Base-by-base conservation (phyloP, 2,888 invertebrate genomes). In the Andrena trimmerana region DNA sequence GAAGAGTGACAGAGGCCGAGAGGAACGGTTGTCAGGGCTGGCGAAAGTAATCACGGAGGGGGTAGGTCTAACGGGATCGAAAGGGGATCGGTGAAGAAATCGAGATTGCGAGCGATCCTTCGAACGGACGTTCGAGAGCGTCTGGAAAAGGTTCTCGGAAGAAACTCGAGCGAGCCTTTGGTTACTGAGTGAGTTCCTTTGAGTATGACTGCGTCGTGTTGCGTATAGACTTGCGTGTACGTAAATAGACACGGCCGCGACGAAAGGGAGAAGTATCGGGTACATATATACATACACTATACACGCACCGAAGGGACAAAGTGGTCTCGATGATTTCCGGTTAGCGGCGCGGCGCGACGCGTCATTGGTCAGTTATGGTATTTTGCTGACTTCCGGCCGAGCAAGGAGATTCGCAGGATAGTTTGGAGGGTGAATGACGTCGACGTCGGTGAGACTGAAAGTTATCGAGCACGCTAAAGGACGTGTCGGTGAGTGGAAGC, bases 91-190 rank as follows among this genome's bases (percentile, higher is more conserved):
- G 59, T 4, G 59, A 4, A 16, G 27, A 16, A 78, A 77, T 83
- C 33, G 63, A 72, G 83, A 83, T 83, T 73, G 75, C 63, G 57
- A 50, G 54, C 33, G 27, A 24, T 8, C 13, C 29, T 36, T 4
- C 10, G 24, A 27, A 24, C 31, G 54, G 57, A 42, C 63, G 67
- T 78, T 81, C 72, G 76, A 81, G 81, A 75, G 69, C 54, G 50
- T 70, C 52, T 54, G 59, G 74, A 20, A 60, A 31, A 83, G 78
- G 60, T 90, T 90, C 90, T 78, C 13, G 68, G 90, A 90, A 90
- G 89, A 80, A 90, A 90, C 63, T 20, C 63, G 88, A 90, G 81
- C 83, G 75, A 0, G 16, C 29, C 42, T 42, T 81, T 73, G 57
- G 68, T 75, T 81, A 81, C 84, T 76, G 71, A 62, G 83, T 75